Percentiles rank a stretch among this genome's conserved stretches.
phyloP scores from a whole-genome alignment of 2,113 vertebrate species.

The Takifugu bimaculatus region DNA sequence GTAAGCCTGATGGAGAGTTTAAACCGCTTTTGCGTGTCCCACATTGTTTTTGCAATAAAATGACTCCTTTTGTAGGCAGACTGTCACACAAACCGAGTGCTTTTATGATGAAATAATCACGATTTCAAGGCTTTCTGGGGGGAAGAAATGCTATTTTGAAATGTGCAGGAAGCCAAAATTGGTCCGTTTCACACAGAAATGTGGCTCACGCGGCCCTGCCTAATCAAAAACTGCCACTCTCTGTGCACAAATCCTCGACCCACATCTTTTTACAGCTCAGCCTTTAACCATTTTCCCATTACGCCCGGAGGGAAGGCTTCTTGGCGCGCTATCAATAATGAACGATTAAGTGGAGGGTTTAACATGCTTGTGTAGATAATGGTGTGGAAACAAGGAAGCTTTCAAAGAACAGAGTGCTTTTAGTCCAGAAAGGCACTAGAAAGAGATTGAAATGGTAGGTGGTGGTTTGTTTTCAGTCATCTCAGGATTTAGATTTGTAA shows the following conservation, averaged over 20 bases:
- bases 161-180: too few relatives aligned
- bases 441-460: constrained; percentile 8
- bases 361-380: constrained; percentile 55
- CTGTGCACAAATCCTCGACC: constrained; percentile 10
- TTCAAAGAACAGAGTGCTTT: constrained; percentile 61
- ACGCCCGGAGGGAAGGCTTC: constrained; percentile 26
- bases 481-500: neutral
- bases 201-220: neutral
- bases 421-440: constrained; percentile 30
- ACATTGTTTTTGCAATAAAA: too few relatives aligned
- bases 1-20: too few relatives aligned
- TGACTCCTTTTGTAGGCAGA: too few relatives aligned
- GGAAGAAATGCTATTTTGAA: too few relatives aligned
- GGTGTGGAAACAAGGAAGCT: constrained; percentile 41
- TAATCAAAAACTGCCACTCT: constrained; percentile 3
- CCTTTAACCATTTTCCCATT: constrained; percentile 36
- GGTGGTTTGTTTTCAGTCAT: neutral
- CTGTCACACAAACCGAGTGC: too few relatives aligned
- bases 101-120: too few relatives aligned
- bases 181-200: too few relatives aligned
- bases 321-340: constrained; percentile 60
- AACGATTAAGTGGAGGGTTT: constrained; percentile 46
- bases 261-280: constrained; percentile 36
- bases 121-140: too few relatives aligned
- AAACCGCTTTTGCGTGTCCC: too few relatives aligned